Percentiles rank a stretch among this genome's conserved stretches.
phyloP scores from a whole-genome alignment of 1,140 invertebrate species.

The Zaprionus capensis region DNA sequence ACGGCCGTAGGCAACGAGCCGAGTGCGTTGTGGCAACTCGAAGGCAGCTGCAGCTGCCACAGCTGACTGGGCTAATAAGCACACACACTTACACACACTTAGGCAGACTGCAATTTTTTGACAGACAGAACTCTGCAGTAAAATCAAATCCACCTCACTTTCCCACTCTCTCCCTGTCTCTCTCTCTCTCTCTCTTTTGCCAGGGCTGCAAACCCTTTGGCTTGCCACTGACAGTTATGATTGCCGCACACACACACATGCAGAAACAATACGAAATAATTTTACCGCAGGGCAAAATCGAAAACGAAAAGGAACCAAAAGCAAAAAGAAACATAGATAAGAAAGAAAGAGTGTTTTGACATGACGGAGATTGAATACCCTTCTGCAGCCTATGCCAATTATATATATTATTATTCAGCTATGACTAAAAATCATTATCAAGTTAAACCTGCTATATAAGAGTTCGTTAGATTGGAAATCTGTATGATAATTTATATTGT shows the following conservation, averaged over 20 bases:
- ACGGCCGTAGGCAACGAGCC: conserved; percentile 28
- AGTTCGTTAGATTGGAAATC: too few species aligned
- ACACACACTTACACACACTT: conserved; percentile 12
- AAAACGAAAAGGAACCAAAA: conserved; percentile 33
- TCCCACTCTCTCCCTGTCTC: neutral
- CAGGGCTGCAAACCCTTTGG: conserved; percentile 53
- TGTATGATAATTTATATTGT: too few species aligned
- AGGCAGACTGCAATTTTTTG: conserved; percentile 40
- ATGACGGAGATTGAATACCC: neutral
- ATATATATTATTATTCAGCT: too few species aligned
- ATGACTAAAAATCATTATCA: too few species aligned
- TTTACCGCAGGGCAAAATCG: conserved; percentile 52
- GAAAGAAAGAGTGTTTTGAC: neutral
- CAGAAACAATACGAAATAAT: conserved; percentile 62
- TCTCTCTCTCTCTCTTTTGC: neutral
- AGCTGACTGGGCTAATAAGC: conserved; percentile 37
- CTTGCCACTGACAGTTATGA: conserved; percentile 35
- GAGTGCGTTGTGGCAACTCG: neutral
- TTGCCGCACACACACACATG: neutral
- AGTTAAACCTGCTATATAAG: too few species aligned
- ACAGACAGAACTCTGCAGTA: conserved; percentile 43
- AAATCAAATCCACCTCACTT: conserved; percentile 57
- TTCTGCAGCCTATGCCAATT: too few species aligned
- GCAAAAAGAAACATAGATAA: conserved; percentile 10
- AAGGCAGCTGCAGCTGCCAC: conserved; percentile 26